These are phyloP conservation scores for Himalopsyche japonica DNA, from an alignment of 2,888 invertebrate species.

Conservation along the genomic window DNA sequence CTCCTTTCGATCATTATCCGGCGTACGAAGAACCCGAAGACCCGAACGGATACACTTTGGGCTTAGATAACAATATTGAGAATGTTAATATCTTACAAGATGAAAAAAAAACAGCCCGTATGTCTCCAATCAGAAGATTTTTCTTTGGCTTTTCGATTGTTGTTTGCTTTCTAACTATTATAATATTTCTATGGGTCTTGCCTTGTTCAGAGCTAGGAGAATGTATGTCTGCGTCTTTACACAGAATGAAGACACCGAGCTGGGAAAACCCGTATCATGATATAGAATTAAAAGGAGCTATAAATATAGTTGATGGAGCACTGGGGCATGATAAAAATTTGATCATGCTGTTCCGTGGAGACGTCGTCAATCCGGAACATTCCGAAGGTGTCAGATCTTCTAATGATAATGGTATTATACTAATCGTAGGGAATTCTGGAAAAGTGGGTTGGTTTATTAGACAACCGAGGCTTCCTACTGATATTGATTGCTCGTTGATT, in stretches of 20 bases:
- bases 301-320: conserved; percentile 69
- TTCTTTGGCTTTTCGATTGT: conserved; percentile 73
- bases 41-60: conserved; percentile 55
- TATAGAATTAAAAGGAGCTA: conserved; percentile 70
- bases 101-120: conserved; percentile 57
- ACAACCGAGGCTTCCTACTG: conserved; percentile 68
- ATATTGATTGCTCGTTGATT: conserved; percentile 73
- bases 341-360: conserved; percentile 74
- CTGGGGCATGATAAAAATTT: conserved; percentile 69
- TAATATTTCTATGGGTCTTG: conserved; percentile 74
- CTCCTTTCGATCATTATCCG: conserved; percentile 43
- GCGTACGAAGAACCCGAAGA: conserved; percentile 57
- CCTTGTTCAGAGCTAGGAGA: conserved; percentile 74
- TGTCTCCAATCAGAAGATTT: conserved; percentile 70
- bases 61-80: conserved; percentile 57
- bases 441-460: conserved; percentile 75
- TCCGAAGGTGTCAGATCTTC: conserved; percentile 50
- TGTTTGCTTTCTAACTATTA: conserved; percentile 69
- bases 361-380: conserved; percentile 62
- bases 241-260: conserved; percentile 64
- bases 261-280: conserved; percentile 72
- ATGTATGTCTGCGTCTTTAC: conserved; percentile 61
- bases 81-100: conserved; percentile 58
- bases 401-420: conserved; percentile 68
- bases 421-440: conserved; percentile 71